Evolutionary conservation across 1,140 invertebrate genomes (phyloP), one percentile per base, ranked within the genome.

Genomic region (Panulirus ornatus): DNA sequence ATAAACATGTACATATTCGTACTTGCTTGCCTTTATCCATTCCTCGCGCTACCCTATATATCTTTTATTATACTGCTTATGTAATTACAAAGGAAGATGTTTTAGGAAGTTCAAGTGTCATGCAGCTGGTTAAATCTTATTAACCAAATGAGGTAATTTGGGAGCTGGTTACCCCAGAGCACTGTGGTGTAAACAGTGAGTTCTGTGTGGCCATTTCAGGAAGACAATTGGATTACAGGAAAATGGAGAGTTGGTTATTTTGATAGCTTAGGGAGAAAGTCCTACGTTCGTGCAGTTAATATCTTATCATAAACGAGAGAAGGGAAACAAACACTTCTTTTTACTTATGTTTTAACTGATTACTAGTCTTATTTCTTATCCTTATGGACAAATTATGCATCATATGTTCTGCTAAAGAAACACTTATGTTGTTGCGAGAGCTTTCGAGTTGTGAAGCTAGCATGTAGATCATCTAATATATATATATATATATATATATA

Each of bases 111-210:
- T 58, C 84, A 86, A 58, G 71, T 86, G 71, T 86, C 84, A 86
- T 78, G 73, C 84, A 51, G 58, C 36, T 54, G 51, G 71, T 51
- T 86, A 86, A 86, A 86, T 86, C 84, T 86, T 86, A 76, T 86
- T 78, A 86, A 44, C 71, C 73, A 71, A 86, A 78, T 86, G 71
- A 51, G 63, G 66, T 58, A 86, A 78, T 84, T 84, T 73, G 40
- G 63, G 36, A 30, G 83, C 3, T 73, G 63, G 30, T 42, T 30
- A 30, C 14, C 27, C 75, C 42, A 36, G 70, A 3, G 30, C 70
- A 27, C 30, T 36, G 70, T 73, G 75, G 40, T 47, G n/a, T 47
- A 78, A n/a, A n/a, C n/a, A 78, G 75, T 16, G 75, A 8, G 27
- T 44, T 9, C 16, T 78, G 40, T n/a, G n/a, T n/a, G 40, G 40